phyloP scores from a whole-genome alignment of 2,113 vertebrate genomes.

The Martes martes region DNA sequence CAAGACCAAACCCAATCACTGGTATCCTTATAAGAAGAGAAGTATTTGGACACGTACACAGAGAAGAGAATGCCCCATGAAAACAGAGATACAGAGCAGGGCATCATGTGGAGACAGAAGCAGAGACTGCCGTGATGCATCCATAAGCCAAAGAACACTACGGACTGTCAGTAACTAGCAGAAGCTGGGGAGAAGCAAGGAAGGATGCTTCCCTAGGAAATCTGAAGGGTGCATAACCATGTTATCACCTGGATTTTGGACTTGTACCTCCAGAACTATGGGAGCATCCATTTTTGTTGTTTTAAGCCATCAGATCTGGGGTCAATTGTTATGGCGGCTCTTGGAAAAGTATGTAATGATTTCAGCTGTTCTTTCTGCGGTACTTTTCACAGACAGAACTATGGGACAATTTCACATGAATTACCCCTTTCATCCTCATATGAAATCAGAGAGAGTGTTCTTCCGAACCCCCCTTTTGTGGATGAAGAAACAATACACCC shows the following conservation, averaged over 20 bases:
- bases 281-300: not conserved
- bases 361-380: not conserved
- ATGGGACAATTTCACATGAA: not conserved
- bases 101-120: rapidly evolving
- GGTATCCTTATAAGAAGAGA: not conserved
- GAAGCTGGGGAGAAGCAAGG: not conserved
- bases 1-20: not conserved
- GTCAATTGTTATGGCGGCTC: not conserved
- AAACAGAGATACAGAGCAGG: not conserved
- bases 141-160: not conserved
- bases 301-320: not conserved
- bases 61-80: not conserved
- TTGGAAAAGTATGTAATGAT: not conserved
- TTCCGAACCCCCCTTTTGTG: not conserved
- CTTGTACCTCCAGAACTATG: not conserved
- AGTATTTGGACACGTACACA: not conserved
- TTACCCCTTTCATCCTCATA: not conserved
- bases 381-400: not conserved
- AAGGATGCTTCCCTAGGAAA: rapidly evolving
- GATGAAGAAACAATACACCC: not conserved
- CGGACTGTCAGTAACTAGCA: not conserved
- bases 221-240: rapidly evolving
- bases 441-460: not conserved
- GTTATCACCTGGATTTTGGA: not conserved
- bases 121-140: not conserved